These are phyloP conservation scores for Atherinosoma microstoma DNA, from an alignment of 2,797 vertebrate species.

Conservation along the genomic window DNA sequence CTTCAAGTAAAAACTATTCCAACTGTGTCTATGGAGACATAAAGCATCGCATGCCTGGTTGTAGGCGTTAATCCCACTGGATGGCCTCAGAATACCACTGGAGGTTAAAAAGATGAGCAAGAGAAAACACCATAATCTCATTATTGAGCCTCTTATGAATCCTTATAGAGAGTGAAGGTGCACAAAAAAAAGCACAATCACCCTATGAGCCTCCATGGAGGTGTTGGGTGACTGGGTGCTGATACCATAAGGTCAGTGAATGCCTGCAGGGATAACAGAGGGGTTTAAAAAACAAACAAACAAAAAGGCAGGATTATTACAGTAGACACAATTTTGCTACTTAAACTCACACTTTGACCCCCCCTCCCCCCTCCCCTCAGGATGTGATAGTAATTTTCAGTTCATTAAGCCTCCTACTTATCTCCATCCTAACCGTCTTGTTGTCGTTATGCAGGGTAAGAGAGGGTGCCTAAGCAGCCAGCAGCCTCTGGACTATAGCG, in stretches of 20 bases:
- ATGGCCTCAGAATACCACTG: background rate
- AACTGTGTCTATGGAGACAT: background rate
- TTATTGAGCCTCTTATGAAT: constrained; percentile 19
- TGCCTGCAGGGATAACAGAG: constrained; percentile 15
- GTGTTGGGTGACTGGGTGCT: background rate
- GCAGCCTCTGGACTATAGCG: constrained; percentile 45
- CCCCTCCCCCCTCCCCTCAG: background rate
- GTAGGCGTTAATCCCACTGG: constrained; percentile 25
- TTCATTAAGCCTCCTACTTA: constrained; percentile 14
- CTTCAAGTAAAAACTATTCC: constrained; percentile 9
- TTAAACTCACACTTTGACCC: no score
- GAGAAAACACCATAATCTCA: background rate
- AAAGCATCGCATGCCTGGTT: background rate
- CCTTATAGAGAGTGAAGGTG: background rate
- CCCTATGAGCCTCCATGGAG: no score
- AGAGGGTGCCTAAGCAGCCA: constrained; percentile 60
- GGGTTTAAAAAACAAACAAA: no score
- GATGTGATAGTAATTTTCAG: constrained; percentile 18
- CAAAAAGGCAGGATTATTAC: no score
- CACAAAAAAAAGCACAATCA: constrained; percentile 5
- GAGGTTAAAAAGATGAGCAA: constrained; percentile 13
- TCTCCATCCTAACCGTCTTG: constrained; percentile 56
- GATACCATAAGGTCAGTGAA: constrained; percentile 20
- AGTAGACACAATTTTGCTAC: no score
- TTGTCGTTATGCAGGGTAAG: constrained; percentile 61